These are phyloP conservation scores for Hydrolagus colliei DNA, from an alignment of 2,797 vertebrate genomes.

Conservation along the genomic window DNA sequence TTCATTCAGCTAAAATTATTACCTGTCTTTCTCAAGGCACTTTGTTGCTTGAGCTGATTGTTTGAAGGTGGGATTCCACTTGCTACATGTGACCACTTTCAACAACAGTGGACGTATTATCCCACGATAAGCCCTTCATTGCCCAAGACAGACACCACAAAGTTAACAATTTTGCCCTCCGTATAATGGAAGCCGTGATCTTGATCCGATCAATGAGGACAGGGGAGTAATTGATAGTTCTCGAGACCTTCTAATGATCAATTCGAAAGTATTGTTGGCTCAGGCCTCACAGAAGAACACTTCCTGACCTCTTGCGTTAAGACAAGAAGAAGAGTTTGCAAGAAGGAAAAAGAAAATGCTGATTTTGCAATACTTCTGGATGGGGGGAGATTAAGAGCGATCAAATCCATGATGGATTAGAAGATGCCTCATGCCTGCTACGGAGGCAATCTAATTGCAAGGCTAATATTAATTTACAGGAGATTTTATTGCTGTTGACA, in stretches of 20 bases:
- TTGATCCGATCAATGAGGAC: too few species aligned
- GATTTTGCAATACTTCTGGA: not conserved
- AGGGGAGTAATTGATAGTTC: not conserved
- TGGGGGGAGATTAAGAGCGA: not conserved
- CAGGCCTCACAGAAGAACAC: not conserved
- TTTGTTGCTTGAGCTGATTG: too few species aligned
- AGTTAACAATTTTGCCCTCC: too few species aligned
- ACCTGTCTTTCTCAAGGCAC: too few species aligned
- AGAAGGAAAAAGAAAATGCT: not conserved
- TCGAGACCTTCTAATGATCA: not conserved
- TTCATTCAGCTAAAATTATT: too few species aligned
- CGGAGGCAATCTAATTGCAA: not conserved
- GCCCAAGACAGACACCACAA: too few species aligned
- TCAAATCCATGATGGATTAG: not conserved
- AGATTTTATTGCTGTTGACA: too few species aligned
- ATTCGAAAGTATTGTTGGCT: not conserved
- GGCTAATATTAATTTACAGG: not conserved
- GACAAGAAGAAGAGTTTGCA: not conserved
- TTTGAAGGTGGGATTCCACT: too few species aligned
- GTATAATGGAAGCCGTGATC: too few species aligned
- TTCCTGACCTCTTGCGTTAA: not conserved
- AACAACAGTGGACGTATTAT: too few species aligned
- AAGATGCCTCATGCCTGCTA: not conserved
- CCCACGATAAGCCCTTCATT: too few species aligned
- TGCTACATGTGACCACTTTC: too few species aligned